Percentiles rank a stretch among this genome's conserved stretches.
phyloP scores from a whole-genome alignment of 2,888 invertebrate genomes.

The Caenorhabditis sp. region DNA sequence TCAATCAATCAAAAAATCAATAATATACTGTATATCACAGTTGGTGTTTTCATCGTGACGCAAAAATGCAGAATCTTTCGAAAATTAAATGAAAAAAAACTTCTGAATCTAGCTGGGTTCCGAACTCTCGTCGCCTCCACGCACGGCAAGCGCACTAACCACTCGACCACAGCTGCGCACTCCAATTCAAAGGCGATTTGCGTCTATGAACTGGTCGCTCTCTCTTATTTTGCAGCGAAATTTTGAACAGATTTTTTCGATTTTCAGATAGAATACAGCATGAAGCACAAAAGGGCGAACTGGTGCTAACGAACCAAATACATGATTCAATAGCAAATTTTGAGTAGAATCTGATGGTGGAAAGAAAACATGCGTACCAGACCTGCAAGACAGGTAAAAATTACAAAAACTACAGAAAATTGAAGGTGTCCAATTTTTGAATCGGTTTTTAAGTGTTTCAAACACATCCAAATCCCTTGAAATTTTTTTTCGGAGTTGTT shows the following conservation, averaged over 20 bases:
- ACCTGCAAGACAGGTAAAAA: no score
- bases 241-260: background rate
- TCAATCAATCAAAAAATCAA: background rate
- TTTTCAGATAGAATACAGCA: background rate
- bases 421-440: no score
- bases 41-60: background rate
- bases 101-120: background rate
- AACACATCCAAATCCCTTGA: no score
- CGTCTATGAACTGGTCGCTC: background rate
- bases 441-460: no score
- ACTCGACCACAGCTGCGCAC: background rate
- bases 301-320: background rate
- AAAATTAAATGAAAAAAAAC: background rate
- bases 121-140: background rate
- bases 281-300: background rate
- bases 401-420: no score
- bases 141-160: background rate
- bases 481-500: no score
- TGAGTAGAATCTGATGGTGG: no score
- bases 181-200: background rate
- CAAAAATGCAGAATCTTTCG: background rate
- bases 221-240: background rate
- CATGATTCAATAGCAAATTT: no score
- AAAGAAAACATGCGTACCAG: no score
- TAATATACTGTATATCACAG: background rate